Base-by-base conservation (phyloP, 2,113 vertebrate species). In the Phrynosoma platyrhinos region DNA sequence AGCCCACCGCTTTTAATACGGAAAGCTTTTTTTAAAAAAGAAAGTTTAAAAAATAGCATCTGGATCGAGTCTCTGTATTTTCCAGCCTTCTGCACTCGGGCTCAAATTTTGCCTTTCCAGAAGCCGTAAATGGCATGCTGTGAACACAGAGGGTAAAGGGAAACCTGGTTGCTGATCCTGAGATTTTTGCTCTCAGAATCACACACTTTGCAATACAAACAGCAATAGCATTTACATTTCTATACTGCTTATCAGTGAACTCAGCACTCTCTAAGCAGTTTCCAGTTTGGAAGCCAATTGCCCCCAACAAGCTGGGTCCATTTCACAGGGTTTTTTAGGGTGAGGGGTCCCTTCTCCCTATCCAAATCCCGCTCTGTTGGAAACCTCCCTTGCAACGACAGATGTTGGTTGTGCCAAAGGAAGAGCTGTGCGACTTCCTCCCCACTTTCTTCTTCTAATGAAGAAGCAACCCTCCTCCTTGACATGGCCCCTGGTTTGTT, bases 21-120 rank as follows among this genome's bases (percentile, higher is more conserved):
- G 86, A 84, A 84, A 83, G 85, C 78, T 69, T 93, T 69, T 69
- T 93, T 69, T 92, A 91, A 76, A 89, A 84, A 4, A 25, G 62
- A 76, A 82, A 1, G 74, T 47, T 83, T 83, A 78, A 79, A 80
- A 82, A 85, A 90, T 55, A 62, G 1, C 47, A 69, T 89, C 84
- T 85, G 80, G 71, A 87, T 89, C 90, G 84, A 47, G 82, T 58
- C 84, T 42, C 47, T 80, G 18, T 79, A 18, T 77, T 86, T 62
- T 90, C 27, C 42, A 69, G 9, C 52, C 18, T 14, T 40, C 12
- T 23, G 16, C 47, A 23, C 13, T 58, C 30, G 4, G 9, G 2
- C 6, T 58, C 32, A 58, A 27, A 84, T 62, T 64, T 36, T 10
- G 32, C 21, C 74, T 78, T 66, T 52, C 32, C 42, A 32, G 62